Percentiles rank a stretch among this genome's conserved stretches.
These are phyloP conservation scores for Margarornis squamiger DNA, from an alignment of 2,797 vertebrate species.

Conservation along the genomic window DNA sequence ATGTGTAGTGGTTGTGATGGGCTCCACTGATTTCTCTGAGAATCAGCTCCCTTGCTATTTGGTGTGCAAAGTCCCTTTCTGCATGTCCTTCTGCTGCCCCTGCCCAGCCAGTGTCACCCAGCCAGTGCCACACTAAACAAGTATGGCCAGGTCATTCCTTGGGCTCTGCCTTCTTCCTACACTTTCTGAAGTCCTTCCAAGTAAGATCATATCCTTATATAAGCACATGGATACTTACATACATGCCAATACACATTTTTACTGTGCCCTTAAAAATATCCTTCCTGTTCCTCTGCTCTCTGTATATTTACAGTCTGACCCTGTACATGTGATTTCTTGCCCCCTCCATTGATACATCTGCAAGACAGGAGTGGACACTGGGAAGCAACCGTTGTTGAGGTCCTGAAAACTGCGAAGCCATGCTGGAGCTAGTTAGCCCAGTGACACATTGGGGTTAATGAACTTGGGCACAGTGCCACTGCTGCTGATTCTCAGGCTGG, in stretches of 20 bases:
- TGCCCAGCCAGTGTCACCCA: background rate
- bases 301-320: background rate
- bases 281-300: background rate
- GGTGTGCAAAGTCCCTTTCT: background rate
- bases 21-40: background rate
- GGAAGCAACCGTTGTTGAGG: background rate
- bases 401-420: background rate
- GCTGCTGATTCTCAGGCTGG: background rate
- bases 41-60: background rate
- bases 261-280: background rate
- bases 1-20: background rate
- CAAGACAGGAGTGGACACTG: background rate
- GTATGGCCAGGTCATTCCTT: rapidly evolving
- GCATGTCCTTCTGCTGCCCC: background rate
- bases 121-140: background rate
- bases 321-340: rapidly evolving
- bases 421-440: background rate
- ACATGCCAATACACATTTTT: background rate
- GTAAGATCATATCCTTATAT: background rate
- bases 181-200: background rate
- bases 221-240: background rate
- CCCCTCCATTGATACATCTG: background rate
- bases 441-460: background rate
- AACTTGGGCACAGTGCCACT: background rate
- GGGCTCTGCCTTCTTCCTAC: background rate